Base-by-base conservation (phyloP, 2,888 invertebrate genomes). In the Herminia tarsipennalis region DNA sequence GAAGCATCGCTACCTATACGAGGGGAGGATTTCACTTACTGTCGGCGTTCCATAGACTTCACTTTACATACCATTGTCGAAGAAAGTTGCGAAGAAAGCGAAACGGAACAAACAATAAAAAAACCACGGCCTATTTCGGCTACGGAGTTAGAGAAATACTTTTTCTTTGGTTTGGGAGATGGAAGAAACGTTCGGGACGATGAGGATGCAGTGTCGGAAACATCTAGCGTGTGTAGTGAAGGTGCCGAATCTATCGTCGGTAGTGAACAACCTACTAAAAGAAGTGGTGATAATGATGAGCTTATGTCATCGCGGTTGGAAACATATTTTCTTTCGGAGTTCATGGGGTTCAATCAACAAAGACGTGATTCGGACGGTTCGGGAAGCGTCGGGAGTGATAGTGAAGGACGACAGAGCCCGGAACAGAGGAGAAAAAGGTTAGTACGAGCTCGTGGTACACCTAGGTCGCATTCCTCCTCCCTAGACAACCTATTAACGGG, bases 61-160 rank as follows among this genome's bases (percentile, higher is more conserved):
- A 97, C 97, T 1, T 88, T 98, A 55, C 98, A 98, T 76, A 98
- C 98, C 0, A 98, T 98, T 64, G 95, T 97, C 17, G 98, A 98
- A 88, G 98, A 98, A 86, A 97, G 97, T 71, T 98, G 98, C 81
- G 98, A 98, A 88, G 98, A 98, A 83, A 97, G 97, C 82, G 97
- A 97, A 83, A 93, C 95, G 51, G 96, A 96, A 70, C 94, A 94
- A 28, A 80, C 88, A 62, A 81, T 83, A 73, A 92, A 91, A 87
- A 93, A 94, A 82, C 92, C 93, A 58, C 92, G 95, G 42, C 95
- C 95, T 21, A 92, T 94, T 44, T 96, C 96, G 1, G 95, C 96
- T 0, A 96, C 97, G 0, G 96, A 97, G 73, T 84, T 98, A 55
- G 98, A 98, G 80, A 97, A 97, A 81, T 98, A 98, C 80, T 97